Evolutionary conservation across 2,888 invertebrate species (phyloP).

Genomic region (Phyllotreta striolata): DNA sequence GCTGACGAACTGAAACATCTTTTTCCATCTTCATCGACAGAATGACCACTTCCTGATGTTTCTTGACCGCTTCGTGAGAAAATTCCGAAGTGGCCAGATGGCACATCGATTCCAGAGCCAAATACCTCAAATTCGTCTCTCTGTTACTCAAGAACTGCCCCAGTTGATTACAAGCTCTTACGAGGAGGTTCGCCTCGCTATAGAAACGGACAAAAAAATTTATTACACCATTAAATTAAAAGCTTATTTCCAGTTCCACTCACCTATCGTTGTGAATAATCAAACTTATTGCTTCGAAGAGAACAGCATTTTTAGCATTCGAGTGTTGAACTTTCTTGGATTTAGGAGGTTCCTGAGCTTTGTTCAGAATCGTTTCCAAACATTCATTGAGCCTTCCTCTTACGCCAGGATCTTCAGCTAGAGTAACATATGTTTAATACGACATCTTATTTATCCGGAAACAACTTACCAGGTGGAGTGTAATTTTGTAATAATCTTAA

Average conservation of each 20-base stretch:
- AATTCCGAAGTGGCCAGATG: constrained; percentile 98
- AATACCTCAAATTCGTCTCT: constrained; percentile 96
- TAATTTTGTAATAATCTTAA: constrained; percentile 96
- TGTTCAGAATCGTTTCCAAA: constrained; percentile 96
- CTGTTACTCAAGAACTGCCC: constrained; percentile 97
- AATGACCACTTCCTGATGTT: constrained; percentile 99
- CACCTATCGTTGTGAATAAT: constrained; percentile 97
- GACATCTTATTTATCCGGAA: neutral
- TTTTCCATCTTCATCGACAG: constrained; percentile 99
- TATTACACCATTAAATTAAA: neutral
- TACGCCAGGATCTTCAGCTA: constrained; percentile 93
- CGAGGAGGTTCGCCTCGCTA: constrained; percentile 94
- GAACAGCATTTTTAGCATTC: constrained; percentile 99
- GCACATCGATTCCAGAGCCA: constrained; percentile 99
- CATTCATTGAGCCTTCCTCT: constrained; percentile 96
- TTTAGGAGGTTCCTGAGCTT: constrained; percentile 99
- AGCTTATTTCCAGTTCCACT: too few species aligned
- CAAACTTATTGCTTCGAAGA: constrained; percentile 99
- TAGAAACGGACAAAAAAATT: constrained; percentile 19
- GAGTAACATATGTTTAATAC: constrained; percentile 16
- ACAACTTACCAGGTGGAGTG: constrained; percentile 84
- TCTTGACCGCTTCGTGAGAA: constrained; percentile 99
- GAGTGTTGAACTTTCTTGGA: constrained; percentile 99
- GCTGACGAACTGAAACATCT: constrained; percentile 96
- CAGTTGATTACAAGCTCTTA: constrained; percentile 97